Percentiles rank a stretch among this genome's conserved stretches.
Conservation (phyloP, 2,113 vertebrate genomes). For the Crotalus tigris region DNA sequence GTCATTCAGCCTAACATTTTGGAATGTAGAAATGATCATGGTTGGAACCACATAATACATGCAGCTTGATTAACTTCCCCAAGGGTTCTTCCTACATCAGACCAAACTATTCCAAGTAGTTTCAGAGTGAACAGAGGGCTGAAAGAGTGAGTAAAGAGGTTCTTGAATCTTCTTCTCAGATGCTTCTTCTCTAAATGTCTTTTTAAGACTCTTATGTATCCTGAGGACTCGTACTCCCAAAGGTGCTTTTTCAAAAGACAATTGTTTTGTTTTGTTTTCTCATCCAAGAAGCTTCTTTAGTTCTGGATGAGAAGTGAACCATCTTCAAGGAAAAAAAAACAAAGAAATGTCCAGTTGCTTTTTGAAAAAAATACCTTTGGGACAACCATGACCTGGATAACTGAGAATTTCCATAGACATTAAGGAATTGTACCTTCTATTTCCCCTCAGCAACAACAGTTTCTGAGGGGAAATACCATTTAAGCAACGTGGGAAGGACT, state of each 20-base stretch:
- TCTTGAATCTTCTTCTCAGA: not conserved
- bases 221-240: not conserved
- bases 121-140: not conserved
- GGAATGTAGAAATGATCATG: not conserved
- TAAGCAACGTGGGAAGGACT: not conserved
- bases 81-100: not conserved
- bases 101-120: not conserved
- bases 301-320: not conserved
- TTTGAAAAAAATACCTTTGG: not conserved
- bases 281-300: not conserved
- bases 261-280: not conserved
- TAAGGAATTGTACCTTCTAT: not conserved
- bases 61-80: not conserved
- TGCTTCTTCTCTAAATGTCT: not conserved
- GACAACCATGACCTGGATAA: not conserved
- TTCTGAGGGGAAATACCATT: not conserved
- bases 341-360: not conserved
- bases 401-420: not conserved
- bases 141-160: not conserved
- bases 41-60: not conserved
- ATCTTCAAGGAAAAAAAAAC: not conserved
- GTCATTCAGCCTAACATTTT: not conserved
- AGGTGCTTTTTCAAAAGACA: not conserved
- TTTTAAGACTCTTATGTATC: not conserved
- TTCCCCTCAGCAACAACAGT: not conserved